These are phyloP conservation scores for Butastur rufipennis DNA, from an alignment of 2,113 vertebrate species.

Conservation along the genomic window DNA sequence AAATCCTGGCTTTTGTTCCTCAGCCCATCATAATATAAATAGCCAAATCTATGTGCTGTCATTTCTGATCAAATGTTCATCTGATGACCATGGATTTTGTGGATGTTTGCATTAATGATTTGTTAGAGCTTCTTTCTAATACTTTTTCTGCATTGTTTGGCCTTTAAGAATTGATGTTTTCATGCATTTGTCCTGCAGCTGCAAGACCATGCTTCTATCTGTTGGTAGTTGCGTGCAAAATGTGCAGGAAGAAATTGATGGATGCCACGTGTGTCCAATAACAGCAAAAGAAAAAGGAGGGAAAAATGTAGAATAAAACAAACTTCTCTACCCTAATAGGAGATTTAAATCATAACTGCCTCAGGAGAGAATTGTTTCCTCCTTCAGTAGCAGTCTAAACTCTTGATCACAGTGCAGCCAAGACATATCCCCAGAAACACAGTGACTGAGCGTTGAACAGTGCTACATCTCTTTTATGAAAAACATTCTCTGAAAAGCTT, in stretches of 20 bases:
- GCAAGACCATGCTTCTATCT: background rate
- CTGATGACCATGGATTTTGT: background rate
- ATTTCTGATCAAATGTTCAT: background rate
- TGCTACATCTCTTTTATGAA: slow-evolving; percentile 48
- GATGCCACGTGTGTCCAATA: background rate
- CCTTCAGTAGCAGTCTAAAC: slow-evolving; percentile 58
- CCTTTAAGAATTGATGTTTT: background rate
- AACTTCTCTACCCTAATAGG: slow-evolving; percentile 34
- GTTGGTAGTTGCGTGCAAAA: background rate
- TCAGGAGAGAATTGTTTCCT: slow-evolving; percentile 45
- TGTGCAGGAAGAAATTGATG: background rate
- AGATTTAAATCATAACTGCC: slow-evolving; percentile 47
- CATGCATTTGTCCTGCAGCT: slow-evolving; percentile 14
- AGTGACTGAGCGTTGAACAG: slow-evolving; percentile 19
- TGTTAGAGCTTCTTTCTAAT: background rate
- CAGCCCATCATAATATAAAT: background rate
- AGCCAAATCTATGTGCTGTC: background rate
- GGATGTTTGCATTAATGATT: background rate
- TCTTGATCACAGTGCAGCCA: slow-evolving; percentile 20
- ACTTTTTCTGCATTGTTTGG: background rate
- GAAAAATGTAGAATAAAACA: slow-evolving; percentile 12
- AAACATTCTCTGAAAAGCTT: slow-evolving; percentile 48
- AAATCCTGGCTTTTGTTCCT: background rate
- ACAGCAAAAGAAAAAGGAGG: background rate
- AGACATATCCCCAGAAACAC: slow-evolving; percentile 29